These are phyloP conservation scores for Muricea muricata DNA, from an alignment of 92 coral and sea anemone genomes.

Conservation along the genomic window DNA sequence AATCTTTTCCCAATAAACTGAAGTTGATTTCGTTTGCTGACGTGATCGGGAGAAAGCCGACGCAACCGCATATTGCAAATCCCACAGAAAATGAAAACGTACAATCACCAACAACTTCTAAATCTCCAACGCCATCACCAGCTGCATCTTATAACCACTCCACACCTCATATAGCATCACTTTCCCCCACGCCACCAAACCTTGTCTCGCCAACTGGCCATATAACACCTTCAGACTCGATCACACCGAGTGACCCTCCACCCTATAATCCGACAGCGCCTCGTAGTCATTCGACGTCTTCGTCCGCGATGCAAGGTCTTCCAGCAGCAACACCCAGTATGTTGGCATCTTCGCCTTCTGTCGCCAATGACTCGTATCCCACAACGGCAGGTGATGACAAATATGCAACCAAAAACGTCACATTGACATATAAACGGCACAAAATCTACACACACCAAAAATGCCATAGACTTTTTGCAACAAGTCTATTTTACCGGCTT, in stretches of 20 bases:
- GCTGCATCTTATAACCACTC: neutral
- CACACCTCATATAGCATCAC: too few relatives aligned
- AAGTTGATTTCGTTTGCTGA: constrained; percentile 32
- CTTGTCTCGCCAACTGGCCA: neutral
- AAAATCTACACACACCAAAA: too few relatives aligned
- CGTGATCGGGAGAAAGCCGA: constrained; percentile 3
- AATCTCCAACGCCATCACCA: neutral
- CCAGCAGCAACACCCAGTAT: neutral
- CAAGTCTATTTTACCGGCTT: too few relatives aligned
- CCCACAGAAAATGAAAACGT: neutral
- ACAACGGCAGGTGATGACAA: neutral
- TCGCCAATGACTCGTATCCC: neutral
- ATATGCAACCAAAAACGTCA: too few relatives aligned
- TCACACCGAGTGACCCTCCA: neutral
- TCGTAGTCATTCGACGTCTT: neutral
- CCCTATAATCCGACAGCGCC: neutral
- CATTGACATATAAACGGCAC: too few relatives aligned
- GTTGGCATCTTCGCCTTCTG: neutral
- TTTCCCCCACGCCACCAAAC: neutral
- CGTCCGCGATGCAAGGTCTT: neutral
- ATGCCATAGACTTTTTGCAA: too few relatives aligned
- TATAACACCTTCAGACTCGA: neutral
- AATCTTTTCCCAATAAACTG: neutral
- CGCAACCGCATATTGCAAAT: neutral
- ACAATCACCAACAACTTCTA: too few relatives aligned